phyloP scores from a whole-genome alignment of 2,797 vertebrate species.

The Uromys caudimaculatus region DNA sequence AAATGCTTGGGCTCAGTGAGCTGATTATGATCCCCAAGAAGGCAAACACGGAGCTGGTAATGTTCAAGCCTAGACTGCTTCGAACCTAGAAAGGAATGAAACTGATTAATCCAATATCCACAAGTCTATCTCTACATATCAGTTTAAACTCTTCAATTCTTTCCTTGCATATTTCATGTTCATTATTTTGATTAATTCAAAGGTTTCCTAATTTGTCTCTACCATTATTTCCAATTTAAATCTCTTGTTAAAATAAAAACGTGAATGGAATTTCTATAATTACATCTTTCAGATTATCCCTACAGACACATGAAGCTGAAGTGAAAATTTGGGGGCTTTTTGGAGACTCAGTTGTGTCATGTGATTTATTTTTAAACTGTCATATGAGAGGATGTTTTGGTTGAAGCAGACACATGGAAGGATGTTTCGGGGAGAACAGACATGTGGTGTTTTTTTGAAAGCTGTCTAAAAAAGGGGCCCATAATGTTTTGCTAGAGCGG shows the following conservation, averaged over 20 bases:
- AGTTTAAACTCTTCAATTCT: background rate
- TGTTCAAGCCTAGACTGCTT: conserved; percentile 63
- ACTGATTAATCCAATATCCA: background rate
- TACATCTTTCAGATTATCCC: background rate
- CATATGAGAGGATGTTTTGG: background rate
- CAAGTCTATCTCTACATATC: background rate
- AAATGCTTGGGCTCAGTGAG: fast-evolving
- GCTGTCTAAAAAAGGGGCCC: background rate
- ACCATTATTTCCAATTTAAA: background rate
- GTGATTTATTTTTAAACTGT: background rate
- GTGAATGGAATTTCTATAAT: background rate
- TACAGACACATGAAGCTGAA: too few species aligned
- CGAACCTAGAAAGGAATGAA: conserved; percentile 53
- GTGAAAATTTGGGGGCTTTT: background rate
- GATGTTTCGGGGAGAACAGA: background rate
- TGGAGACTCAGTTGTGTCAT: background rate
- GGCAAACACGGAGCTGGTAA: conserved; percentile 51
- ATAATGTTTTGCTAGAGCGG: background rate
- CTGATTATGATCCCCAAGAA: background rate
- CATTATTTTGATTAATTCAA: background rate
- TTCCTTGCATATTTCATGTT: background rate
- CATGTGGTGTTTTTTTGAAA: background rate
- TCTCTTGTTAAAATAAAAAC: background rate
- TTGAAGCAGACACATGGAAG: background rate
- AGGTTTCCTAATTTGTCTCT: background rate